Evolutionary conservation across 2,797 vertebrate species (phyloP), one percentile per base, ranked within the genome.

Genomic region (Sebastes variabilis): DNA sequence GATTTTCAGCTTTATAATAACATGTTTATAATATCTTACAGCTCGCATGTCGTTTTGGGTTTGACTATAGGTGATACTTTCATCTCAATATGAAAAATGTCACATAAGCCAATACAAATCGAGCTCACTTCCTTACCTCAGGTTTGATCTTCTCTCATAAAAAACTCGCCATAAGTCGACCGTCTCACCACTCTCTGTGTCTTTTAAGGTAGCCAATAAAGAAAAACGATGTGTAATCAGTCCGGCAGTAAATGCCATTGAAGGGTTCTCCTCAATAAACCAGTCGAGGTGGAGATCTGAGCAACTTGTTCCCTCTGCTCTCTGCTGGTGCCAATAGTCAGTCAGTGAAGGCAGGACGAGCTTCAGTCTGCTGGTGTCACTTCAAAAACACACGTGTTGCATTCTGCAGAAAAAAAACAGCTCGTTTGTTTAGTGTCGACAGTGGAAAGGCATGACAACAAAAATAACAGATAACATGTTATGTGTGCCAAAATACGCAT

Each of bases 101-200:
- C 3, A 6, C 14, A 5, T 2, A 4, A 70, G 5, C 5, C 11
- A 29, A 9, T 49, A 60, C 0, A 52, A 54, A 69, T 71, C 3
- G 9, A 18, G 0, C 5, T 3, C 12, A 32, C 2, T 8, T 71
- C 22, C 82, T 88, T 87, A 92, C 90, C 90, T 87, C 77, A 65
- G 24, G 16, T 68, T 38, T 38, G 67, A 2, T 75, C 42, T 36
- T 72, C 52, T 60, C 42, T 66, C 49, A 20, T 65, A 9, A 38
- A 9, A 38, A 54, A 2, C 36, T 68, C 60, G 49, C 70, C 87
- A 83, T 62, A 24, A 72, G 30, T 68, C 36, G 24, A 5, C 49
- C 0, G 49, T n/a, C 55, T n/a, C 55, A 2, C 56, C 46, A 2
- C 34, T 32, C 55, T 12, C 3, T 27, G 24, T 8, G 55, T 6